Evolutionary conservation across 2,888 invertebrate species (phyloP).

Genomic region (Lacanobia oleracea): DNA sequence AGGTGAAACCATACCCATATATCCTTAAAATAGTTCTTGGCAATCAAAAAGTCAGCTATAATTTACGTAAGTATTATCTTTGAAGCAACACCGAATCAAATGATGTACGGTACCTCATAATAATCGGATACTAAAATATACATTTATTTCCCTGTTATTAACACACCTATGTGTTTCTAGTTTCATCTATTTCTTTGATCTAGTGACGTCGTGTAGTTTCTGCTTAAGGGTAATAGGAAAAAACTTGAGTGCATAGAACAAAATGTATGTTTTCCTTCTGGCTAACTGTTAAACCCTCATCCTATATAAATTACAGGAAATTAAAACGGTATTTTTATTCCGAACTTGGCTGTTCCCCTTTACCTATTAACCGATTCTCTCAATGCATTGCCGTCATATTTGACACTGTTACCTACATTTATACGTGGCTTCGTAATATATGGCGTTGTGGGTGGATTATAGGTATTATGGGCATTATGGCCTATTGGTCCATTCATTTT

Average conservation of each 20-base stretch:
- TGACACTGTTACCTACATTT: constrained; percentile 60
- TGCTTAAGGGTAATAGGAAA: not conserved
- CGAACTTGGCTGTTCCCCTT: constrained; percentile 25
- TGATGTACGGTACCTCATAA: not conserved
- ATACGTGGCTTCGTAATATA: constrained; percentile 56
- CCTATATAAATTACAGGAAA: constrained; percentile 24
- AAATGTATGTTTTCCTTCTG: not conserved
- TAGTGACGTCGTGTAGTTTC: not conserved
- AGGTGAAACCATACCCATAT: constrained; percentile 28
- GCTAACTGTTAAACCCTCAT: not conserved
- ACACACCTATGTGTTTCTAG: too few relatives aligned
- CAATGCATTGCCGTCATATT: constrained; percentile 20
- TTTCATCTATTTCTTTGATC: not conserved
- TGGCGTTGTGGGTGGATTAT: constrained; percentile 72
- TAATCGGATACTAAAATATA: not conserved
- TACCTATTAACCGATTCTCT: constrained; percentile 11
- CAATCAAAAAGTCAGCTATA: constrained; percentile 40
- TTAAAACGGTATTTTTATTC: constrained; percentile 34
- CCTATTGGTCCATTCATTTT: constrained; percentile 66
- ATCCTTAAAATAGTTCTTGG: constrained; percentile 63
- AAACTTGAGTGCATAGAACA: not conserved
- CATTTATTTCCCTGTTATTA: not conserved
- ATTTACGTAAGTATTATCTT: constrained; percentile 33
- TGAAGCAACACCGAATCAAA: constrained; percentile 8
- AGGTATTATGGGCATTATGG: constrained; percentile 61